A percentile compares a stretch with the other conserved stretches of the same genome.
Evolutionary conservation across 2,797 vertebrate genomes (phyloP).

Genomic region (Catamblyrhynchus diadema): DNA sequence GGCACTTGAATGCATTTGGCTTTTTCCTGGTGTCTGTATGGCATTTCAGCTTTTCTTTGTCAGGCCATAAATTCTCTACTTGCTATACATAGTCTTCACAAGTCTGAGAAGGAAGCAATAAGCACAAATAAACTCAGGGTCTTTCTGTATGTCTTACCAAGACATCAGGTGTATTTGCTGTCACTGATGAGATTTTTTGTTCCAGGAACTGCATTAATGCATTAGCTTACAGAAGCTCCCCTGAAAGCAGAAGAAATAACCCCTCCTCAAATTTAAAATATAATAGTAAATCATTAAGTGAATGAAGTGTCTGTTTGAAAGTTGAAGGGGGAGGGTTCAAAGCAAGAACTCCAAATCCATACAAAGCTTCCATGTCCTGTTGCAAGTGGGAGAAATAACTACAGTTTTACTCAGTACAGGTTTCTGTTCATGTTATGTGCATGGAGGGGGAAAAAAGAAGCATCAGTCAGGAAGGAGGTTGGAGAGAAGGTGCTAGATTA

Average conservation of each 20-base stretch:
- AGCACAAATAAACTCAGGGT: not conserved
- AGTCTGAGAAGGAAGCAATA: not conserved
- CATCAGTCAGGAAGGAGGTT: not conserved
- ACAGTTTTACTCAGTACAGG: not conserved
- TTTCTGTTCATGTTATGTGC: not conserved
- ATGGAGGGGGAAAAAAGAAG: not conserved
- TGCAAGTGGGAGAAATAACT: not conserved
- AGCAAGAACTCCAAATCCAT: not conserved
- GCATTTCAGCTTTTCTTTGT: not conserved
- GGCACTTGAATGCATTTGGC: not conserved
- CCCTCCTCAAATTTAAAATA: not conserved
- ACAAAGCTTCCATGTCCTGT: not conserved
- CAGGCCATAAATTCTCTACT: not conserved
- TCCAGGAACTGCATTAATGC: not conserved
- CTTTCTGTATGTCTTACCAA: not conserved
- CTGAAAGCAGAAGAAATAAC: not conserved
- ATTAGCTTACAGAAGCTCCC: not conserved
- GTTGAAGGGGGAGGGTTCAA: not conserved
- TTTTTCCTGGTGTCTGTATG: not conserved
- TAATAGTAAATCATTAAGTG: not conserved
- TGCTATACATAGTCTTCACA: not conserved
- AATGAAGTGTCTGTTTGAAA: not conserved
- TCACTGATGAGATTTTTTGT: not conserved
- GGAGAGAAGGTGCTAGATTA: not conserved
- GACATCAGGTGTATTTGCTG: not conserved